Evolutionary conservation across 2,113 vertebrate species (phyloP).

Genomic region (Myrmecophaga tridactyla): DNA sequence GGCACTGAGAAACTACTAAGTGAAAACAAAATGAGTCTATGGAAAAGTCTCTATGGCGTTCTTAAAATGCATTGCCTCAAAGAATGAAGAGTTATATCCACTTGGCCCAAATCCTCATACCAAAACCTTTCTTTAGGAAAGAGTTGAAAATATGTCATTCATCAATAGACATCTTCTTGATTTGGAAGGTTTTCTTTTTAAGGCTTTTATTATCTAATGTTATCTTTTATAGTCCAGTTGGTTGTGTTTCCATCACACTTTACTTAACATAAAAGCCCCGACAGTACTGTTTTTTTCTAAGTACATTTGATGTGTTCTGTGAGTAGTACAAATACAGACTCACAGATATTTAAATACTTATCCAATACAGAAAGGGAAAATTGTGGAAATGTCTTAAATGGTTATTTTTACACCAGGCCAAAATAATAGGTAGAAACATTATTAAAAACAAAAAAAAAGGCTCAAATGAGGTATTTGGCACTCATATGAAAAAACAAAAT

Average conservation of each 20-base stretch:
- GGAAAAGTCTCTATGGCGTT: neutral
- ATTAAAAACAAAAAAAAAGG: neutral
- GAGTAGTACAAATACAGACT: neutral
- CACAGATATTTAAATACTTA: neutral
- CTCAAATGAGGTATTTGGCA: neutral
- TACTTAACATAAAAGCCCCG: neutral
- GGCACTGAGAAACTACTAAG: neutral
- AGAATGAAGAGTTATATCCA: neutral
- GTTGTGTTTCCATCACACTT: neutral
- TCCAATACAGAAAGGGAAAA: neutral
- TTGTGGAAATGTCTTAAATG: neutral
- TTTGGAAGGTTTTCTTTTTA: neutral
- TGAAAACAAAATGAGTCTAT: neutral
- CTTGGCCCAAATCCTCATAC: neutral
- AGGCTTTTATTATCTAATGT: neutral
- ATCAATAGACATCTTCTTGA: neutral
- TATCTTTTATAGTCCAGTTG: neutral
- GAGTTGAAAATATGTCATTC: neutral
- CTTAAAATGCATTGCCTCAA: neutral
- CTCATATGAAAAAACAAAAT: neutral
- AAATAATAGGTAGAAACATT: neutral
- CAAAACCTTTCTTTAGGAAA: neutral
- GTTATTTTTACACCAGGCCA: slow-evolving; percentile 7
- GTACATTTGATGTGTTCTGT: neutral
- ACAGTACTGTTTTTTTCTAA: neutral